Evolutionary conservation across 2,113 vertebrate species (phyloP), one percentile per base, ranked within the genome.

Genomic region (Lucifuga dentata): DNA sequence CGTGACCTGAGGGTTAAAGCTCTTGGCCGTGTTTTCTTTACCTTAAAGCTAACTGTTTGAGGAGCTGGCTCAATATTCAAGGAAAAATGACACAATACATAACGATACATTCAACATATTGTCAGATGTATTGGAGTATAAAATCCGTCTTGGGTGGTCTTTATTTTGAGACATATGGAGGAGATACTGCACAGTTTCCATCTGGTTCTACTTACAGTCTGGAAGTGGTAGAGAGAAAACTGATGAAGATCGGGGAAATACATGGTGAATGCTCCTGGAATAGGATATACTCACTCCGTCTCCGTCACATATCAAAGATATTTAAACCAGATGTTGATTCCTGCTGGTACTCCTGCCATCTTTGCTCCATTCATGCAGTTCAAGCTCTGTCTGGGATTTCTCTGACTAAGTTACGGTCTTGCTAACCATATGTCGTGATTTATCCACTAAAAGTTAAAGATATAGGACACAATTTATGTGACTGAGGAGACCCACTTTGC

Each of bases 301-400:
- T 71, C 44, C 40, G 38, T 85, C 71, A 81, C 20, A 72, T 45
- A 49, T 81, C 72, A 69, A 44, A 82, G 48, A 86, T 83, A 68
- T 79, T 57, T 24, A 84, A 85, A 84, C 73, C 88, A 88, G 88
- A 89, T 90, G 89, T 77, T 29, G 45, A 67, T 32, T 77, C 51
- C 26, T 56, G 17, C 65, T 33, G 44, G 63, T 62, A 29, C 21
- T 29, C 5, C 56, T 64, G 20, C 33, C 8, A 16, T 49, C 40
- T 50, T 13, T 49, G 26, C 24, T 55, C 39, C 8, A 6, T 48
- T 78, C 64, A 51, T 32, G 51, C 23, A 61, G 38, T 60, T 56
- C 26, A 39, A 5, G 51, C 23, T 13, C 11, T 32, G 44, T 44
- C 32, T 58, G 60, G 15, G 60, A 58, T 50, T 68, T 32, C 6